Base-by-base conservation (phyloP, 2,113 vertebrate species). In the Antechinus stuartii region DNA sequence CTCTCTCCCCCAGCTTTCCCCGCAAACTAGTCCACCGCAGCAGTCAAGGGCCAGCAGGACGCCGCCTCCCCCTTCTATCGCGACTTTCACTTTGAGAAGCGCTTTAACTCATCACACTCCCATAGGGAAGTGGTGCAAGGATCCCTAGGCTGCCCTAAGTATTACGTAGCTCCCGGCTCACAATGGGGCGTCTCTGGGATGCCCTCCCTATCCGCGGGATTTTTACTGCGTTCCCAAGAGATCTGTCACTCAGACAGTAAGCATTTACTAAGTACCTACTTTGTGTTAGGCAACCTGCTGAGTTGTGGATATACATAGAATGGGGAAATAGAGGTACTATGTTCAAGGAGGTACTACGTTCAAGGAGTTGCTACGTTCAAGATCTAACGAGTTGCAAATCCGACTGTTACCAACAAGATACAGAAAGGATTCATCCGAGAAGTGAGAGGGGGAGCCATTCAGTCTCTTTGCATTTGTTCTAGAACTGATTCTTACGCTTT, bases 1-100 rank as follows among this genome's bases (percentile, higher is more conserved):
- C 0, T 4, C 14, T 4, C 27, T 1, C 35, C 3, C 1, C 35
- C 3, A 68, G 30, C 11, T 68, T 35, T 35, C 0, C 61, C 2
- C 12, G 14, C 12, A 35, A 68, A 16, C 30, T 1, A n/a, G 30
- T 35, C 3, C 12, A 12, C 0, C 2, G 10, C 30, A 2, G 12
- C 30, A 49, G 6, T 49, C 49, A 16, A n/a, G 30, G 8, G 12
- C 61, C 0, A 68, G 4, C 61, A 4, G 30, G 4, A n/a, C 61
- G 27, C 27, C 57, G 9, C 57, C 27, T 61, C 3, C 61, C 3
- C 61, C 35, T 6, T 68, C 30, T 35, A 6, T 68, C 16, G 3
- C 30, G 30, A 5, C 30, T 12, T 68, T 68, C 61, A 2, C 30
- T 35, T 68, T 35, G 6, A 30, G 12, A 35, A 68, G 61, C 2